These are phyloP conservation scores for Spheniscus humboldti DNA, from an alignment of 2,797 vertebrate genomes.

Conservation along the genomic window DNA sequence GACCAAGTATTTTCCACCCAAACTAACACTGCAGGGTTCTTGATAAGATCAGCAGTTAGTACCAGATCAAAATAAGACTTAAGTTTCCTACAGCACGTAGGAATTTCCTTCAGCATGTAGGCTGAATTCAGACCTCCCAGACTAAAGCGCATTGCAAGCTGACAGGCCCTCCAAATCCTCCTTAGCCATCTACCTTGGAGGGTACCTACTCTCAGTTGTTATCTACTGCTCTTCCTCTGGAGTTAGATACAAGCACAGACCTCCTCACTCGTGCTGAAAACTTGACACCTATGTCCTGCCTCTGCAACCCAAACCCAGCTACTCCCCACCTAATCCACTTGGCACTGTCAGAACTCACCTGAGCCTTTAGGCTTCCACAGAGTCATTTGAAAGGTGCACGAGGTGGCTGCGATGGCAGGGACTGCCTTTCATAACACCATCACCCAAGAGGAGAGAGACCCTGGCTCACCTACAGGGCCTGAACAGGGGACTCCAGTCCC, in stretches of 20 bases:
- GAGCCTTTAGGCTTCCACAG: neutral
- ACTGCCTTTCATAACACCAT: neutral
- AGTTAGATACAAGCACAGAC: neutral
- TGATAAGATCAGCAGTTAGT: neutral
- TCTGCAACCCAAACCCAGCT: neutral
- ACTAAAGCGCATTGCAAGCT: neutral
- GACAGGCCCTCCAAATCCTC: neutral
- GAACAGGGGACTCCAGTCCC: too few species aligned
- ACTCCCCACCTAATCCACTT: fast-evolving
- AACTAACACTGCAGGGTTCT: neutral
- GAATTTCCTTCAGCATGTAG: neutral
- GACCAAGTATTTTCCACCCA: neutral
- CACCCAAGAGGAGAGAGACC: neutral
- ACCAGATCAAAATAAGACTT: neutral
- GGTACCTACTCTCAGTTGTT: neutral
- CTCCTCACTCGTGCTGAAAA: neutral
- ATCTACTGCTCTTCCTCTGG: neutral
- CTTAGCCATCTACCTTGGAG: neutral
- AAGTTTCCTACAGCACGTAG: neutral
- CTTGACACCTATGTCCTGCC: neutral
- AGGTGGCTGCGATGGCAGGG: neutral
- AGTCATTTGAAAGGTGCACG: fast-evolving
- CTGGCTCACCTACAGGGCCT: neutral
- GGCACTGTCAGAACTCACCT: neutral
- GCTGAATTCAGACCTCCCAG: neutral